Base-by-base conservation (phyloP, 23 tunicate genomes). In the Ciona savignyi region DNA sequence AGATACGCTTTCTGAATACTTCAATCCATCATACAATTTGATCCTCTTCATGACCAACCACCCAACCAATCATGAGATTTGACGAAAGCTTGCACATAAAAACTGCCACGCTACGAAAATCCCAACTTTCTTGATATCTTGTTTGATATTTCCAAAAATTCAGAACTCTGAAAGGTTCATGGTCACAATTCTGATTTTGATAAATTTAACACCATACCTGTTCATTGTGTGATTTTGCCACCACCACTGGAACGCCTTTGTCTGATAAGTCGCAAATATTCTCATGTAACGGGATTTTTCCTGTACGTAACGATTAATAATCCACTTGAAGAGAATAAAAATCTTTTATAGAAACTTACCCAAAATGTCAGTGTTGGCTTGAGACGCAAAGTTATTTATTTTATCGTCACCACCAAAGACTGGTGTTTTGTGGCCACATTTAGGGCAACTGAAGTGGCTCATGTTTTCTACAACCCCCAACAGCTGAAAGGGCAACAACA, bases 1-100 rank as follows among this genome's bases (percentile, higher is more conserved):
- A 79, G 99, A 74, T 94, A 67, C 63, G 99, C 99, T 27, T 94
- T 94, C 62, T 94, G 70, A 83, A 25, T 24, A 2, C 30, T 33
- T 2, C 2, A 11, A 48, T 34, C 19, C 22, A 0, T n/a, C 27
- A 33, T 69, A 3, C 22, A 23, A 63, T 15, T 24, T 69, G 51
- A 30, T 29, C 51, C 33, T 9, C 49, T 23, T 69, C 73, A 0
- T 42, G 9, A 42, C 11, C 15, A 15, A 42, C 56, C 56, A 42
- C 9, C 9, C 56, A 42, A 15, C 15, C 56, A 42, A 42, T 42
- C 56, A 42, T 42, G 56, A 6, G 56, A 42, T 42, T 9, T 42
- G 11, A 42, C 56, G 15, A 42, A 6, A 42, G 56, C 15, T 42
- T 15, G n/a, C n/a, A n/a, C n/a, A n/a, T n/a, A n/a, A n/a, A n/a